These are phyloP conservation scores for Pipistrellus kuhlii DNA, from an alignment of 2,797 vertebrate genomes.

Conservation along the genomic window DNA sequence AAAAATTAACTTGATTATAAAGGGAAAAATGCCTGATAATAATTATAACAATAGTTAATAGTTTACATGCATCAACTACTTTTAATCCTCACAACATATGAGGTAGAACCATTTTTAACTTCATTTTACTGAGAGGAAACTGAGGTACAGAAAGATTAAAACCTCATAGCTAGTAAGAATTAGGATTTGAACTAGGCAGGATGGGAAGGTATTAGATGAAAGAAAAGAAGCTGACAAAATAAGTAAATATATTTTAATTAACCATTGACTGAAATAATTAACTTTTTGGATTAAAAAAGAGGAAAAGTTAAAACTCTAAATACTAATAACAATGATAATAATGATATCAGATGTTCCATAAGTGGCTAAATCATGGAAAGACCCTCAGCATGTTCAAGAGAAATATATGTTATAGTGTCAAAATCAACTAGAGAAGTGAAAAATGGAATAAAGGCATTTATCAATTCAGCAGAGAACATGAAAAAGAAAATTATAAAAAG, in stretches of 20 bases:
- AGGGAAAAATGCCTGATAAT: neutral
- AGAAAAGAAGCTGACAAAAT: constrained; percentile 38
- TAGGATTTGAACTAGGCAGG: neutral
- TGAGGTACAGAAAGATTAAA: neutral
- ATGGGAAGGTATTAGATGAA: neutral
- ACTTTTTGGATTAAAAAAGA: neutral
- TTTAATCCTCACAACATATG: neutral
- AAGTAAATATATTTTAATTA: neutral
- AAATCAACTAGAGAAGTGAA: constrained; percentile 33
- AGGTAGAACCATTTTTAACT: neutral
- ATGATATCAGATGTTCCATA: neutral
- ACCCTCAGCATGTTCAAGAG: neutral
- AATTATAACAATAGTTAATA: neutral
- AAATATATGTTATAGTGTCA: constrained; percentile 8
- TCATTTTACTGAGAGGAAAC: neutral
- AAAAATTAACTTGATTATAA: neutral
- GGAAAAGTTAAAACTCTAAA: neutral
- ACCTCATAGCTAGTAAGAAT: neutral
- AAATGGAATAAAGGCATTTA: constrained; percentile 25
- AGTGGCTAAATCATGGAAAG: neutral
- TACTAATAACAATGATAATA: neutral
- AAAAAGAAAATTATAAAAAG: neutral
- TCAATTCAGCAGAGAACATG: constrained; percentile 12
- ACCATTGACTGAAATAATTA: neutral
- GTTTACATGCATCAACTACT: neutral